Evolutionary conservation across 2,888 invertebrate genomes (phyloP).

Genomic region (Ferrisia virgata): DNA sequence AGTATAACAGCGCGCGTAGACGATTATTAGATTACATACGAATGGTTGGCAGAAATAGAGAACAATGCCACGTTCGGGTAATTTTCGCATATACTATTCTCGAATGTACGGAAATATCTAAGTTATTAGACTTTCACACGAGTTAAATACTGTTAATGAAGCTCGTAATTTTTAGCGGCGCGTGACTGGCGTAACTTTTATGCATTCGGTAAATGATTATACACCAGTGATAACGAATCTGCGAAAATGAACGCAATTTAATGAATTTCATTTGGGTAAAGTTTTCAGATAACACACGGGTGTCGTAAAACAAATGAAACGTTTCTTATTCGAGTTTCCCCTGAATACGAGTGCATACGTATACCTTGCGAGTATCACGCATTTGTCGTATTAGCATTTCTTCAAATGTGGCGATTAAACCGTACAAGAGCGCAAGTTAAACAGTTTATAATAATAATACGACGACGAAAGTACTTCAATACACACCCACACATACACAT

Average conservation of each 20-base stretch:
- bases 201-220: slow-evolving; percentile 20
- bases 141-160: slow-evolving; percentile 30
- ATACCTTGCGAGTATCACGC: background rate
- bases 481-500: background rate
- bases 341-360: background rate
- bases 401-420: background rate
- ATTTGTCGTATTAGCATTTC: background rate
- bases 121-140: slow-evolving; percentile 20
- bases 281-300: background rate
- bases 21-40: background rate
- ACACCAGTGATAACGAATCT: background rate
- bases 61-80: slow-evolving; percentile 18
- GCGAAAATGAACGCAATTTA: slow-evolving; percentile 24
- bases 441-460: background rate
- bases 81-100: background rate
- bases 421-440: background rate
- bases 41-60: background rate
- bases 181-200: slow-evolving; percentile 27
- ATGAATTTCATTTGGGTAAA: slow-evolving; percentile 19
- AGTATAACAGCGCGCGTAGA: too few species aligned
- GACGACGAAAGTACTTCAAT: background rate
- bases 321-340: background rate
- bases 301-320: slow-evolving; percentile 14
- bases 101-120: background rate
- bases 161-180: slow-evolving; percentile 27